Evolutionary conservation across 2,797 vertebrate genomes (phyloP), one percentile per base, ranked within the genome.

Genomic region (Ptychadena robeensis): DNA sequence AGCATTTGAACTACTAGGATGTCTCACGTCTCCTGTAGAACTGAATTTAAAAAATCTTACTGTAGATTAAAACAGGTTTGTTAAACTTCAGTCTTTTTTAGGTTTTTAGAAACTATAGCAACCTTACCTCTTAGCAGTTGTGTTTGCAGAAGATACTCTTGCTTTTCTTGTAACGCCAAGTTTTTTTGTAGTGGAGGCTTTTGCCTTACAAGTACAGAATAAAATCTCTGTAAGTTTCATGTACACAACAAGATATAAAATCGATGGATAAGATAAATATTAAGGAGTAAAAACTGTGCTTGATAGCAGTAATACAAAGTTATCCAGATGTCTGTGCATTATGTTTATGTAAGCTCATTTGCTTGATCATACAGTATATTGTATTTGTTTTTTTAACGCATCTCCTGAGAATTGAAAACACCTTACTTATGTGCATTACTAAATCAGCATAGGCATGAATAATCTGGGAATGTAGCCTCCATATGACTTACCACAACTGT

Each of bases 181-280:
- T 68, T 87, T 91, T 34, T 86, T 91, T n/a, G 67, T 18, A 37
- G 86, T 22, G 34, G 86, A 87, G 6, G 66, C 3, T 68, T 87
- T 89, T 9, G 34, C 76, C 90, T 91, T 83, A 12, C 85, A 40
- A 67, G 65, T 9, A 37, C 15, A 82, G 22, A 53, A 34, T 0
- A 69, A 28, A 61, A 11, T 28, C 3, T 10, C 7, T 10, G 27
- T 10, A 65, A 65, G 12, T 65, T 11, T 37, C 66, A 76, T 59
- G 27, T 9, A 61, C 8, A 61, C 59, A 61, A 25, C 59, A 6
- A 25, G 59, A 61, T 25, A 61, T 22, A 2, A n/a, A n/a, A 61
- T 61, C n/a, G 18, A 53, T 53, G 44, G 1, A 53, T 53, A 61
- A 2, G 59, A 61, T 28, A 61, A 9, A 61, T 4, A 67, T 67